Conservation (phyloP, 2,888 invertebrate species). For the Nephrotoma guestfalica region DNA sequence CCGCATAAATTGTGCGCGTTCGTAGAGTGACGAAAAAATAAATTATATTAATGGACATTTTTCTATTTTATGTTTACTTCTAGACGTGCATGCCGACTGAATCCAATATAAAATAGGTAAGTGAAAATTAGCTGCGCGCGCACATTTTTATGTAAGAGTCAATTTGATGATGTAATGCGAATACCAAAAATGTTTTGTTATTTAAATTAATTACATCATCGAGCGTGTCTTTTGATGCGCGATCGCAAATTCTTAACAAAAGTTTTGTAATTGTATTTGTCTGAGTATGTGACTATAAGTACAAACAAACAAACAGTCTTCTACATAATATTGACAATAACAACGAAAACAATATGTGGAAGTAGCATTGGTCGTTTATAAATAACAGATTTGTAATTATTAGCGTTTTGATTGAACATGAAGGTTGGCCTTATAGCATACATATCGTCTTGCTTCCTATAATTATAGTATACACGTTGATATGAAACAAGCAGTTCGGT, state of each 20-base stretch:
- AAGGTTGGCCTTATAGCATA: not conserved
- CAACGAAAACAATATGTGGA: not conserved
- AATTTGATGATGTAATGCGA: not conserved
- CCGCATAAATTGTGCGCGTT: not conserved
- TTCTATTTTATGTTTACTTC: not conserved
- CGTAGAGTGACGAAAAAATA: not conserved
- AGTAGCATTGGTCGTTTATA: not conserved
- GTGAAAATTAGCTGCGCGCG: not conserved
- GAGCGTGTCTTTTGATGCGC: not conserved
- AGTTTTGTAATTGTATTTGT: not conserved
- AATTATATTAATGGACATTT: not conserved
- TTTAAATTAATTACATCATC: not conserved
- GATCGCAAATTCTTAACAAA: not conserved
- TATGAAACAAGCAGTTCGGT: not conserved
- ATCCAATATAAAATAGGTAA: not conserved
- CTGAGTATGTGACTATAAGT: too few species aligned
- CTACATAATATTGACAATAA: not conserved
- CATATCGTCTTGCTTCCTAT: not conserved
- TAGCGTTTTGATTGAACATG: not conserved
- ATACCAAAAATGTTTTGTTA: not conserved
- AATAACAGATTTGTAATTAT: not conserved
- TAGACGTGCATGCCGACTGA: not conserved
- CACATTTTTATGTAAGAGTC: not conserved
- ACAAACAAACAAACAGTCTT: not conserved
- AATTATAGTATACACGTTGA: not conserved